Base-by-base conservation (phyloP, 2,797 vertebrate genomes). In the Xenentodon cancila region DNA sequence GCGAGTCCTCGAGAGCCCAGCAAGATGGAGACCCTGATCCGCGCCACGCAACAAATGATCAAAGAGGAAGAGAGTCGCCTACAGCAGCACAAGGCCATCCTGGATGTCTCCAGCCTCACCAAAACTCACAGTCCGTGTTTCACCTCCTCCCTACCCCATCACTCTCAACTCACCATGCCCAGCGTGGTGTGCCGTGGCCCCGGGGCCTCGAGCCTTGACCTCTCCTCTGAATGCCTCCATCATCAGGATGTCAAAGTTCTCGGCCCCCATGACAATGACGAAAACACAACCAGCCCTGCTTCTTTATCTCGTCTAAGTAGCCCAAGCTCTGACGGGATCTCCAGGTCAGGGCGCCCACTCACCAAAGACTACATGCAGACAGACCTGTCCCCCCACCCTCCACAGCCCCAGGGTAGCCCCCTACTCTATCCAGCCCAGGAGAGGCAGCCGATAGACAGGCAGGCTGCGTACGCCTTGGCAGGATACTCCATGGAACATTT, bases 41-140 rank as follows among this genome's bases (percentile, higher is more conserved):
- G 96, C 68, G 96, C 96, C 45, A 98, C 96, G 1, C 96, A 97
- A 85, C 96, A 98, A 88, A 97, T 97, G 96, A 98, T 98, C 90
- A 98, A 98, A 90, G 96, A 97, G 80, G 96, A 98, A 75, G 96
- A 98, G 90, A 97, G 79, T 80, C 94, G 96, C 34, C 80, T 97
- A 58, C 96, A 97, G 76, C 88, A 96, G 44, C 91, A 94, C 82
- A 96, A 96, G 88, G 77, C 81, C 0, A 93, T 94, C 16, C 87
- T 95, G 57, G 95, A 97, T 17, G 89, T 95, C 46, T 94, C 95
- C 0, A 94, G 95, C 59, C 92, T 94, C n/a, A 49, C 79, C 52
- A 97, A 96, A 85, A 94, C 94, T 51, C 95, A 97, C 9, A 75
- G 95, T 34, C 88, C 95, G 44, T 98, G 95, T 86, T 91, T 91